These are phyloP conservation scores for Triops cancriformis DNA, from an alignment of 1,140 invertebrate genomes.

Conservation along the genomic window DNA sequence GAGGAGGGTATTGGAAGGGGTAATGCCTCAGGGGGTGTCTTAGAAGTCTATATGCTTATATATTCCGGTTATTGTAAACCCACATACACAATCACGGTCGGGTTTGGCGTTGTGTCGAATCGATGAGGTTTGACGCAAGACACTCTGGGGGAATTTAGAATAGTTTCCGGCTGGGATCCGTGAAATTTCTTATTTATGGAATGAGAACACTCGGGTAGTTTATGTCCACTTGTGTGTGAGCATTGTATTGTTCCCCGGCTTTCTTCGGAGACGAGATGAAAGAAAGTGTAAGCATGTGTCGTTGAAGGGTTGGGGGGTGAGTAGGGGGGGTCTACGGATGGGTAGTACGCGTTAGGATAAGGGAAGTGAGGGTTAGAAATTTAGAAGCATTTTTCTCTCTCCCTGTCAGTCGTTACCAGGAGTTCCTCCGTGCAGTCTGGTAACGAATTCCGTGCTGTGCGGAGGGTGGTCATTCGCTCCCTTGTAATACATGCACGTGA, in stretches of 20 bases:
- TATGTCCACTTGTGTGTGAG: not conserved
- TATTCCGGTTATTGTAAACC: not conserved
- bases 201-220: not conserved
- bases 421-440: conserved; percentile 18
- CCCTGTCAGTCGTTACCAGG: not conserved
- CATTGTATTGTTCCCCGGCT: not conserved
- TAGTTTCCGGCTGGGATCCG: not conserved
- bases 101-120: not conserved
- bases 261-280: not conserved
- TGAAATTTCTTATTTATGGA: conserved; percentile 1
- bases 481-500: not conserved
- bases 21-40: not conserved
- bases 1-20: not conserved
- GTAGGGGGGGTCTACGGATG: not conserved
- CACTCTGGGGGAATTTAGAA: not conserved
- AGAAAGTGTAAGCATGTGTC: conserved; percentile 11
- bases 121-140: not conserved
- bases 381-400: not conserved
- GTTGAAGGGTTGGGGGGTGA: not conserved
- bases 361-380: not conserved
- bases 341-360: not conserved
- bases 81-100: not conserved
- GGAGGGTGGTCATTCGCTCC: not conserved
- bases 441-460: not conserved
- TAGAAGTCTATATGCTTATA: not conserved